phyloP scores from a whole-genome alignment of 2,797 vertebrate genomes.

The Aeoliscus strigatus region DNA sequence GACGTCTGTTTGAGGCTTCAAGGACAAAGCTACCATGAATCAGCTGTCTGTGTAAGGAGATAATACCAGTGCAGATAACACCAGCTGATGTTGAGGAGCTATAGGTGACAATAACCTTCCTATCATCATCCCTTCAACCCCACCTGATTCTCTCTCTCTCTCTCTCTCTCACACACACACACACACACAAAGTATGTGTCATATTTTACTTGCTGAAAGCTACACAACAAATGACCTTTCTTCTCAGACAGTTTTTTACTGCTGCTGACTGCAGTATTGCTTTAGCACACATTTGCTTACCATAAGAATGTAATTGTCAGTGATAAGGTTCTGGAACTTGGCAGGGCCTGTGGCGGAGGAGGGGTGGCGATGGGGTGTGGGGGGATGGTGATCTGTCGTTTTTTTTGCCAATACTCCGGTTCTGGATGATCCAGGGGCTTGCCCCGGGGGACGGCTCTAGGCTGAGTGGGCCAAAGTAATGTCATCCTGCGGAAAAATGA shows the following conservation, averaged over 20 bases:
- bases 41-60: constrained; percentile 52
- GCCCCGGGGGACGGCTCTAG: constrained; percentile 71
- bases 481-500: constrained; percentile 74
- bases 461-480: constrained; percentile 76
- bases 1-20: constrained; percentile 26
- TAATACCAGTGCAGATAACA: constrained; percentile 60
- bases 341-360: constrained; percentile 48
- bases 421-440: constrained; percentile 74
- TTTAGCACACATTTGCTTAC: constrained; percentile 75
- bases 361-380: constrained; percentile 17
- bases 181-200: constrained; percentile 11
- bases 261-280: constrained; percentile 67
- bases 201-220: constrained; percentile 53
- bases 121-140: constrained; percentile 55
- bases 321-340: constrained; percentile 76
- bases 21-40: constrained; percentile 52
- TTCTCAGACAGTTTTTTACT: constrained; percentile 63
- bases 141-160: background rate
- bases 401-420: constrained; percentile 71
- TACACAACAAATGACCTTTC: constrained; percentile 60
- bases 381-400: too few relatives aligned
- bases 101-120: constrained; percentile 54
- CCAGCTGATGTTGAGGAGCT: constrained; percentile 60
- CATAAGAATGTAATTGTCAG: constrained; percentile 80
- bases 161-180: constrained; percentile 8